Evolutionary conservation across 2,797 vertebrate species (phyloP), one percentile per base, ranked within the genome.

Genomic region (Sternotherus odoratus): DNA sequence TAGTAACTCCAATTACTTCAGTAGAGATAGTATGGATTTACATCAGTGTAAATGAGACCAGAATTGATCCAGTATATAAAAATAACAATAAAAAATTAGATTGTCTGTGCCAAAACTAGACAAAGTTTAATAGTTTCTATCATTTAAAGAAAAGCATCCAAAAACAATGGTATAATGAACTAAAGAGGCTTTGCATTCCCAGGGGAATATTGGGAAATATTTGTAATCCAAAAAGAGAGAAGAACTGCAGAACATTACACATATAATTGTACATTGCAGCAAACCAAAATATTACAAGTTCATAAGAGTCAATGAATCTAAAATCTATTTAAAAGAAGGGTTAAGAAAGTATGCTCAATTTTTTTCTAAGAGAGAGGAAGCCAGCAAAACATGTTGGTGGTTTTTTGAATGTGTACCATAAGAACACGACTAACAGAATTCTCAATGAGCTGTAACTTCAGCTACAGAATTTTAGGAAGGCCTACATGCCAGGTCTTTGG

Each of bases 41-140:
- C n/a, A 77, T 78, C 82, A 72, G 85, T 95, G 96, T 94, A 89
- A 90, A 90, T 43, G 33, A 87, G 72, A 79, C 83, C 36, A 69
- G 53, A 89, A 89, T 93, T 95, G 23, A 84, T 60, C 77, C 86
- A 88, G 53, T 74, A 80, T 56, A 77, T 87, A 87, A 86, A 57
- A 93, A 90, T 79, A 77, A 8, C 86, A 49, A 77, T 93, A 49
- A 49, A 49, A 21, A n/a, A 57, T 33, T 60, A 84, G 74, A 23
- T 53, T 1, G 7, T 82, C 75, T 89, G 54, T 91, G 82, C 54
- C 82, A 85, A 92, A 92, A 92, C 0, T 30, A 33, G 82, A 77
- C 48, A 86, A 90, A 89, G 77, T 36, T 33, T 89, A 88, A 90
- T 81, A 4, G 6, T 48, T 93, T 93, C 39, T 50, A 15, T 90